Evolutionary conservation across 2,113 vertebrate genomes (phyloP), one percentile per base, ranked within the genome.

Genomic region (Peromyscus maniculatus): DNA sequence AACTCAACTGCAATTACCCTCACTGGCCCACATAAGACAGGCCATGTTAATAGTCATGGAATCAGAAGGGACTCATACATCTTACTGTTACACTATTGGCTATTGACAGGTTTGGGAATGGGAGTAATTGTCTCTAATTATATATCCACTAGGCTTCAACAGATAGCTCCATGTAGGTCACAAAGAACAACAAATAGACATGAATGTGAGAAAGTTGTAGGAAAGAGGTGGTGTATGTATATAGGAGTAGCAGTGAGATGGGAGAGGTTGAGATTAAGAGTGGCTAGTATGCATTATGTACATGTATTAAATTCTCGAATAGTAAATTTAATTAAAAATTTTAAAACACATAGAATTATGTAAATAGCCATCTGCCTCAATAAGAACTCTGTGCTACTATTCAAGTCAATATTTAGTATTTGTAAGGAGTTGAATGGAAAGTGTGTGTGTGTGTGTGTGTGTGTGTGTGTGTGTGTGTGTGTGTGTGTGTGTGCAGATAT

Each of bases 341-440:
- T 46, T 69, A 7, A 87, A 87, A 67, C 17, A 9, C 46, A 52
- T 83, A 62, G 82, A 93, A 69, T 87, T 77, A 78, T 91, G 55
- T 49, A 82, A 89, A 87, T 83, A 89, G 28, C 77, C 74, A 83
- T 49, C 57, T 96, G 39, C 64, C 59, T 82, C 19, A 93, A n/a
- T 39, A 67, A 94, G 82, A 91, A 84, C 24, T 55, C 91, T 96
- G 71, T 94, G 22, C 49, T 43, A 89, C 1, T 66, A 49, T 84
- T 46, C 15, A 67, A 72, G 9, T 94, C 72, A 86, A 59, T 91
- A 96, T 91, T 97, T 52, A 79, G 7, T 87, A 89, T 96, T 93
- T 86, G 59, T 89, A 88, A 91, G 78, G 39, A 84, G 28, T 46
- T 86, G 22, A 86, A 86, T 83, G 8, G 22, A 36, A 10, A 36